A percentile compares a stretch with the other conserved stretches of the same genome.
Evolutionary conservation across 2,113 vertebrate genomes (phyloP).

Genomic region (Porphyrio hochstetteri): DNA sequence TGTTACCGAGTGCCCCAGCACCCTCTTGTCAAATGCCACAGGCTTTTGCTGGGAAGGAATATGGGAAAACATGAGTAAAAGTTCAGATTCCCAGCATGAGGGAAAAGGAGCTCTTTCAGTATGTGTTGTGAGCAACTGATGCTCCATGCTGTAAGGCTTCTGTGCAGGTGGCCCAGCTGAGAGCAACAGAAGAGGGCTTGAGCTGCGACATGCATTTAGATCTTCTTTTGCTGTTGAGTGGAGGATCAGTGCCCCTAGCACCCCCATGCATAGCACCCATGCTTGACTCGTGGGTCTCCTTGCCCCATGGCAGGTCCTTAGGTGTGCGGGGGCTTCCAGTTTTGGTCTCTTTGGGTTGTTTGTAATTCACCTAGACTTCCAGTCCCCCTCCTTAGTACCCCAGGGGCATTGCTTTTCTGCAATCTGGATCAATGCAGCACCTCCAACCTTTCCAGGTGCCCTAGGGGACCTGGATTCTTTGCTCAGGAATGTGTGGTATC

Average conservation of each 20-base stretch:
- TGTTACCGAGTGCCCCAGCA: neutral
- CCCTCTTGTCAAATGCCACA: neutral
- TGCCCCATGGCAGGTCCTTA: neutral
- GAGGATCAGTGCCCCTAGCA: neutral
- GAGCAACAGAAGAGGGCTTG: neutral
- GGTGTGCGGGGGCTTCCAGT: accelerated
- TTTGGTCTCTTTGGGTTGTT: neutral
- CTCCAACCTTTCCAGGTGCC: neutral
- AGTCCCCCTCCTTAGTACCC: neutral
- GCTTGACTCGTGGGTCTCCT: neutral
- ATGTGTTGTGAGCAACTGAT: neutral
- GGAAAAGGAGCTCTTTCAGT: neutral
- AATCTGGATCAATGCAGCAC: neutral
- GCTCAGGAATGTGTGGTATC: neutral
- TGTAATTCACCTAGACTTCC: neutral
- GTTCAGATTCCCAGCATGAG: neutral
- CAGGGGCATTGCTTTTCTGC: neutral
- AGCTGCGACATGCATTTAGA: neutral
- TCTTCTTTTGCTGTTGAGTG: neutral
- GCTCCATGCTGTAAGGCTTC: neutral
- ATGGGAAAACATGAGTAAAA: neutral
- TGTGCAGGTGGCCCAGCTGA: neutral
- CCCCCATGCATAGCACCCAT: neutral
- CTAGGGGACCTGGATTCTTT: neutral
- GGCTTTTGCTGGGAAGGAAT: neutral